A percentile compares a stretch with the other conserved stretches of the same genome.
These are phyloP conservation scores for Apostichopus leukothele DNA, from an alignment of 53 echinoderm and acorn worm species.

Conservation along the genomic window DNA sequence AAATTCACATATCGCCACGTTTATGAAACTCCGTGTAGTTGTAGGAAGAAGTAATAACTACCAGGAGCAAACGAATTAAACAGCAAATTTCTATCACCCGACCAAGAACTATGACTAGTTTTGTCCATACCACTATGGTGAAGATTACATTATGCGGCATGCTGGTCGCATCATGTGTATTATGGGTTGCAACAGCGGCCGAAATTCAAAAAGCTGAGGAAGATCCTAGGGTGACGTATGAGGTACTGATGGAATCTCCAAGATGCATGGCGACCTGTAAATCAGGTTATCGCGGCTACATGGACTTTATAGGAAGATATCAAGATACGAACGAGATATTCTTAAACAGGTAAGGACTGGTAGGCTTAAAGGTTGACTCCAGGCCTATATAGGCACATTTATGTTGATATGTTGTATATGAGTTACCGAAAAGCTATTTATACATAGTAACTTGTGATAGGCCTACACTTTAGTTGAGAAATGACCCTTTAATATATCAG, in stretches of 20 bases:
- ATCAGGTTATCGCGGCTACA: not conserved
- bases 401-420: too few species aligned
- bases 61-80: not conserved
- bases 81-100: not conserved
- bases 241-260: slow-evolving; percentile 13
- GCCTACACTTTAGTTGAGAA: too few species aligned
- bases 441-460: too few species aligned
- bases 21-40: not conserved
- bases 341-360: slow-evolving; percentile 27
- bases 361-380: too few species aligned
- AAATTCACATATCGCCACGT: not conserved
- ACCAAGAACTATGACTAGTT: not conserved
- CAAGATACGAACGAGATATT: slow-evolving; percentile 38
- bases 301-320: slow-evolving; percentile 32
- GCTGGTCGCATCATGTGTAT: not conserved
- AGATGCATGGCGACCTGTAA: not conserved
- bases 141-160: not conserved
- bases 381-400: too few species aligned
- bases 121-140: not conserved
- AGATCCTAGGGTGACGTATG: slow-evolving; percentile 34
- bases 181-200: not conserved
- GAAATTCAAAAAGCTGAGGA: not conserved
- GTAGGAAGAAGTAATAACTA: not conserved
- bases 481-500: too few species aligned
- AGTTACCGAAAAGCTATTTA: too few species aligned